Percentiles rank a stretch among this genome's conserved stretches.
These are phyloP conservation scores for Gadus chalcogrammus DNA, from an alignment of 2,113 vertebrate genomes.

Conservation along the genomic window DNA sequence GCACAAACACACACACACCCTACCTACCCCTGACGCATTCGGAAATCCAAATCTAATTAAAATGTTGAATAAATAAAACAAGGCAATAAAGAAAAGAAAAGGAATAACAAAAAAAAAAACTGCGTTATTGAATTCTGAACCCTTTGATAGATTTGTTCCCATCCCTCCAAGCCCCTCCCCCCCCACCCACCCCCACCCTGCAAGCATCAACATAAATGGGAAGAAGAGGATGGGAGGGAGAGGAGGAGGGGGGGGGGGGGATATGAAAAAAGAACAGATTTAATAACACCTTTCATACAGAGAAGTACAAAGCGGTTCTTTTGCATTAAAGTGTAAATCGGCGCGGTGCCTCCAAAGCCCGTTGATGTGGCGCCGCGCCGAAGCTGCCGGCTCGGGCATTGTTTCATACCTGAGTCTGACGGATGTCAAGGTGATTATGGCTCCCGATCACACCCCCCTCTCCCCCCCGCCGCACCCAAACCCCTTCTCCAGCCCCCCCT, in stretches of 20 bases:
- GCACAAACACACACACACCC: neutral
- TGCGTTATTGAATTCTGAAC: constrained; percentile 70
- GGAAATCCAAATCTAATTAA: constrained; percentile 68
- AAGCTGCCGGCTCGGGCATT: constrained; percentile 66
- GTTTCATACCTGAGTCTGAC: constrained; percentile 74
- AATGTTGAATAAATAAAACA: constrained; percentile 74
- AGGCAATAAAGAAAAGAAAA: constrained; percentile 30
- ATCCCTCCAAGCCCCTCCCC: constrained; percentile 42
- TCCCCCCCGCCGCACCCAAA: neutral
- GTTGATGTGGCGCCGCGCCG: constrained; percentile 70
- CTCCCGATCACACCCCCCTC: constrained; percentile 64
- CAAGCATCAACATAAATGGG: neutral
- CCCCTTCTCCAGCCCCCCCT: neutral
- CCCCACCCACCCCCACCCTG: neutral
- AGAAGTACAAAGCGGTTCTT: constrained; percentile 71
- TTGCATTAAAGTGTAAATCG: constrained; percentile 77
- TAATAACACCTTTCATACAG: constrained; percentile 78
- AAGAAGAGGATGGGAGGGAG: no score
- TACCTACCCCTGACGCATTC: neutral
- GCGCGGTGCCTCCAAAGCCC: constrained; percentile 66
- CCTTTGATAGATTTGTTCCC: constrained; percentile 80
- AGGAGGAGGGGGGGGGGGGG: no score
- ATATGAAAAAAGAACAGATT: constrained; percentile 79
- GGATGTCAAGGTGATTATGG: constrained; percentile 77
- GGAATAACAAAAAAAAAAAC: constrained; percentile 25